Evolutionary conservation across 2,113 vertebrate genomes (phyloP).

Genomic region (Pantherophis guttatus): DNA sequence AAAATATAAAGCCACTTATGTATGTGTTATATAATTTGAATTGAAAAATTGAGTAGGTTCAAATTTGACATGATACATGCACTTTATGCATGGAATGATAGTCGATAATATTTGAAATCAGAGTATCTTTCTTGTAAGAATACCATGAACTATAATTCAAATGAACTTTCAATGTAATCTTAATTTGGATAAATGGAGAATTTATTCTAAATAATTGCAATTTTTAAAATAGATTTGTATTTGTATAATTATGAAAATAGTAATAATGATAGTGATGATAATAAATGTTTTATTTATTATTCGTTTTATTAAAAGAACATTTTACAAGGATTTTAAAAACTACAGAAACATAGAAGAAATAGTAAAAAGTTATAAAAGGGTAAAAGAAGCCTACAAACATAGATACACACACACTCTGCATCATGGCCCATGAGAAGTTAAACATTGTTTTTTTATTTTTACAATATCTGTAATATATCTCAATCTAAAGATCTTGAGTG

Average conservation of each 20-base stretch:
- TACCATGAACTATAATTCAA: background rate
- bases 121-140: background rate
- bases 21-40: background rate
- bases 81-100: background rate
- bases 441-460: background rate
- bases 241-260: background rate
- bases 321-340: background rate
- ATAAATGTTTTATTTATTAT: background rate
- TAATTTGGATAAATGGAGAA: background rate
- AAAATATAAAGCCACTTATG: fast-evolving
- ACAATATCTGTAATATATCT: background rate
- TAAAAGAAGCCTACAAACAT: background rate
- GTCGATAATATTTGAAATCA: background rate
- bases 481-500: background rate
- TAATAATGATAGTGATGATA: background rate
- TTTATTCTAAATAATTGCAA: background rate
- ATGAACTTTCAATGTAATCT: background rate
- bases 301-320: background rate
- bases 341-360: background rate
- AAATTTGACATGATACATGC: background rate
- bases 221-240: background rate
- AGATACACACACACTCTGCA: background rate
- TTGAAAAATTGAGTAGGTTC: background rate
- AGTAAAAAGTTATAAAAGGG: background rate
- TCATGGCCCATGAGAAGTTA: background rate